Conservation (phyloP, 2,888 invertebrate species). For the Ariolimax columbianus region DNA sequence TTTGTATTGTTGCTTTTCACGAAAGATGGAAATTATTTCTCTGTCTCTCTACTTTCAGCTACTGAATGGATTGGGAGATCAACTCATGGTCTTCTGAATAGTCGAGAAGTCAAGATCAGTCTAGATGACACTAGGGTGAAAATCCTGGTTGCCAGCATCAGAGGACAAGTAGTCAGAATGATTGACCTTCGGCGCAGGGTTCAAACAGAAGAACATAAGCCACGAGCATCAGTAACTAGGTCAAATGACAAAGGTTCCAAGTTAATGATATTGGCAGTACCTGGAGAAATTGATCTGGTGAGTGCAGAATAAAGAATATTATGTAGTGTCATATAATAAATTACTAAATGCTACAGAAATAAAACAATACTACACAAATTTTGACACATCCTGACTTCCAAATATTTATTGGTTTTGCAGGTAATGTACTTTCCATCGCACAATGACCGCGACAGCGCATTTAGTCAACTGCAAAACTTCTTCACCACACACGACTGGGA, state of each 20-base stretch:
- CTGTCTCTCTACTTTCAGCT: slow-evolving; percentile 28
- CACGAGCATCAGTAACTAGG: slow-evolving; percentile 60
- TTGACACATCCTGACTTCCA: too few relatives aligned
- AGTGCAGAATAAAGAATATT: neutral
- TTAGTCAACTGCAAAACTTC: slow-evolving; percentile 60
- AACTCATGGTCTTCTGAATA: slow-evolving; percentile 20
- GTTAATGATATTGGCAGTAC: slow-evolving; percentile 59
- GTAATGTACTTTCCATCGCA: slow-evolving; percentile 65
- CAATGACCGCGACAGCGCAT: slow-evolving; percentile 59
- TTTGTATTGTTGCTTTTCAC: too few relatives aligned
- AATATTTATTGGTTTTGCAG: slow-evolving; percentile 55
- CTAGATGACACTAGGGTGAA: slow-evolving; percentile 62
- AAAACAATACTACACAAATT: too few relatives aligned
- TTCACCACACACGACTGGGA: slow-evolving; percentile 36
- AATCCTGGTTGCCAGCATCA: slow-evolving; percentile 62
- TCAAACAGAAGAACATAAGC: neutral
- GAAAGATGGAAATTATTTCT: too few relatives aligned
- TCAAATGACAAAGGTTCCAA: slow-evolving; percentile 61
- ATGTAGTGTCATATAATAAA: too few relatives aligned
- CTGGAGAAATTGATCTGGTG: slow-evolving; percentile 66
- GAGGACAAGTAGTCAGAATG: slow-evolving; percentile 61
- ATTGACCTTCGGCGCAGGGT: slow-evolving; percentile 60
- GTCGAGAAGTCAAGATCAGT: slow-evolving; percentile 61
- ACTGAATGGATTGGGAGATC: slow-evolving; percentile 46
- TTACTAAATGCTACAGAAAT: too few relatives aligned